phyloP scores from a whole-genome alignment of 2,113 vertebrate genomes.

The Hiodon alosoides region DNA sequence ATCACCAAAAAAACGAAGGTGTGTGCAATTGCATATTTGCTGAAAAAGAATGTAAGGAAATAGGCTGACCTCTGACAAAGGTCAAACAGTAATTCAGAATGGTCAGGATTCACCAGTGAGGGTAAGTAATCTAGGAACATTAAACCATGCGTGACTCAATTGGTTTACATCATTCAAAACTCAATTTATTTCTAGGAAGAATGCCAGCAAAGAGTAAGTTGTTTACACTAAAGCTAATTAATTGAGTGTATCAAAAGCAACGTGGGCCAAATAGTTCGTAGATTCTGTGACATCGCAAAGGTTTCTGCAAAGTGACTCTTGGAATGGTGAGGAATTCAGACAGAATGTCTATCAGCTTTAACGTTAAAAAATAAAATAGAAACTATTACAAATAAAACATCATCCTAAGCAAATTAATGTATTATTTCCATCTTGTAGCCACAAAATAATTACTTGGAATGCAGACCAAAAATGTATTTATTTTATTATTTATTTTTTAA shows the following conservation, averaged over 20 bases:
- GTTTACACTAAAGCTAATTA: conserved; percentile 64
- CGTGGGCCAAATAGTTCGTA: conserved; percentile 43
- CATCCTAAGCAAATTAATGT: too few relatives aligned
- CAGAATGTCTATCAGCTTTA: too few relatives aligned
- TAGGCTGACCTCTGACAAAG: background rate
- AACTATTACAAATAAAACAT: too few relatives aligned
- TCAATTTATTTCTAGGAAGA: conserved; percentile 61
- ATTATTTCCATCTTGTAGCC: too few relatives aligned
- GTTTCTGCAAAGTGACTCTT: conserved; percentile 40
- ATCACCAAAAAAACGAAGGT: background rate
- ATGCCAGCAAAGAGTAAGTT: conserved; percentile 54
- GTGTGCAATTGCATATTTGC: background rate
- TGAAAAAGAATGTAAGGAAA: conserved; percentile 1
- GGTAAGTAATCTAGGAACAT: conserved; percentile 24
- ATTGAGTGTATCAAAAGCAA: conserved; percentile 53
- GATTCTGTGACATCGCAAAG: conserved; percentile 40
- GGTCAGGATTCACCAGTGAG: conserved; percentile 11
- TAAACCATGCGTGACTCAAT: conserved; percentile 46
- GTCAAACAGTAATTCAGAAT: conserved; percentile 16
- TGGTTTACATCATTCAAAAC: conserved; percentile 63
- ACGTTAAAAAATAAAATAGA: too few relatives aligned
- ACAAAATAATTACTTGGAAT: too few relatives aligned
- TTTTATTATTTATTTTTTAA: background rate
- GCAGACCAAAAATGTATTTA: background rate
- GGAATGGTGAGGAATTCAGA: conserved; percentile 14